These are phyloP conservation scores for Gallinago media DNA, from an alignment of 2,113 vertebrate genomes.

Conservation along the genomic window DNA sequence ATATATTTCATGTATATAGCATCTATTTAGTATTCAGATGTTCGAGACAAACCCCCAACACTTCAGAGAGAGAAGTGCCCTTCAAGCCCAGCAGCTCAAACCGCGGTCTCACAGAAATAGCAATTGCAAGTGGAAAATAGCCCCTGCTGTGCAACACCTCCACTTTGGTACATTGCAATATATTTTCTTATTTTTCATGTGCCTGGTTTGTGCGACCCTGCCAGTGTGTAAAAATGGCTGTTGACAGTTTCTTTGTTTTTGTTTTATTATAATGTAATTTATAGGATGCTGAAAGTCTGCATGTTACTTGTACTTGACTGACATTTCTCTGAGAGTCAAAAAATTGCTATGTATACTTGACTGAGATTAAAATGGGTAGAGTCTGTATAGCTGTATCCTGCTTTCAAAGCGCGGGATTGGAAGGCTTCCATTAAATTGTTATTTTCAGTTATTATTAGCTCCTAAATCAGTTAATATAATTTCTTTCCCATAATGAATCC, in stretches of 20 bases:
- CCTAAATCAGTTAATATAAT: slow-evolving; percentile 68
- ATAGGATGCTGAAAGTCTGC: slow-evolving; percentile 1
- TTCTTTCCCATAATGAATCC: slow-evolving; percentile 54
- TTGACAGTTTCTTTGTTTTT: slow-evolving; percentile 8
- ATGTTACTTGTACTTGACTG: slow-evolving; percentile 16
- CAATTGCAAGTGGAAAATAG: background rate
- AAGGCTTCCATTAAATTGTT: slow-evolving; percentile 64
- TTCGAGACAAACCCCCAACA: background rate
- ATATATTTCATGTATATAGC: background rate
- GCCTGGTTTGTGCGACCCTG: background rate
- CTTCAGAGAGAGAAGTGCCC: background rate
- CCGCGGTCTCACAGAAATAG: background rate
- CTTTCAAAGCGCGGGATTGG: slow-evolving; percentile 37
- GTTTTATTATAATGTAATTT: slow-evolving; percentile 29
- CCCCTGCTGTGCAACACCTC: background rate
- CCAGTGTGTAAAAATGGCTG: background rate
- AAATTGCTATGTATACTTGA: slow-evolving; percentile 2
- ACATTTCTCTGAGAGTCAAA: slow-evolving; percentile 21
- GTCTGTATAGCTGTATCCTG: background rate
- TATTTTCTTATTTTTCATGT: background rate
- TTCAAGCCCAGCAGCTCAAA: background rate
- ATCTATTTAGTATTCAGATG: background rate
- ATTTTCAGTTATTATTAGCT: slow-evolving; percentile 61
- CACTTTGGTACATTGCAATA: background rate
- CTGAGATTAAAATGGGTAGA: slow-evolving; percentile 38